Percentiles rank a stretch among this genome's conserved stretches.
These are phyloP conservation scores for Rhadinocentrus ornatus DNA, from an alignment of 2,797 vertebrate species.

Conservation along the genomic window DNA sequence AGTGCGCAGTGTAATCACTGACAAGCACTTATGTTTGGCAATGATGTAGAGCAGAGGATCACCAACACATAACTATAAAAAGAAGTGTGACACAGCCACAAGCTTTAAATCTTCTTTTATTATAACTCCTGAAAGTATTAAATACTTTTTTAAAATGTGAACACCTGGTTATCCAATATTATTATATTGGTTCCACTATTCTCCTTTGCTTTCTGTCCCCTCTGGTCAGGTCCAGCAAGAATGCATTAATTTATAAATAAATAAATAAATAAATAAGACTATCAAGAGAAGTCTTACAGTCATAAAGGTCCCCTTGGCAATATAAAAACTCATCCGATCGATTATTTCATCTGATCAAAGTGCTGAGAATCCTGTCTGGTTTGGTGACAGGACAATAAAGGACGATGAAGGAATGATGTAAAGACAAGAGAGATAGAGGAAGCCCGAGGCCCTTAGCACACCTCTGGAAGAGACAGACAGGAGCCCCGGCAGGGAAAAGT, in stretches of 20 bases:
- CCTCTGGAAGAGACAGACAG: slow-evolving; percentile 13
- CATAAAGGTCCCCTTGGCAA: too few species aligned
- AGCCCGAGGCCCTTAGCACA: slow-evolving; percentile 32
- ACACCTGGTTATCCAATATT: background rate
- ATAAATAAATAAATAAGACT: too few species aligned
- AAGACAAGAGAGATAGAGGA: slow-evolving; percentile 12
- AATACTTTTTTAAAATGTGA: slow-evolving; percentile 5
- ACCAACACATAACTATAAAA: slow-evolving; percentile 55
- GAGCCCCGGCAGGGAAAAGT: slow-evolving; percentile 29
- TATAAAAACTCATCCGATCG: background rate
- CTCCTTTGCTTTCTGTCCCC: too few species aligned
- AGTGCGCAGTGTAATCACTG: slow-evolving; percentile 54
- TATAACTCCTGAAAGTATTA: slow-evolving; percentile 19
- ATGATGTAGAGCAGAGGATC: slow-evolving; percentile 47
- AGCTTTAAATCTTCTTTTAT: slow-evolving; percentile 18
- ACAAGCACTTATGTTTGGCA: slow-evolving; percentile 62
- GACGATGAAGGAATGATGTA: slow-evolving; percentile 8
- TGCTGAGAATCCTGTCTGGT: slow-evolving; percentile 1
- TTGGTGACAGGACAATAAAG: slow-evolving; percentile 2
- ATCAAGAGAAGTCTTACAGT: too few species aligned
- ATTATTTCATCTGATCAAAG: slow-evolving; percentile 10
- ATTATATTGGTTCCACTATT: background rate
- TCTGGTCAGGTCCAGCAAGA: too few species aligned
- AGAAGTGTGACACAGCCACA: slow-evolving; percentile 23
- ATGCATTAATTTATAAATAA: too few species aligned